A percentile compares a stretch with the other conserved stretches of the same genome.
phyloP scores from a whole-genome alignment of 1,140 invertebrate species.

The Campodea augens region DNA sequence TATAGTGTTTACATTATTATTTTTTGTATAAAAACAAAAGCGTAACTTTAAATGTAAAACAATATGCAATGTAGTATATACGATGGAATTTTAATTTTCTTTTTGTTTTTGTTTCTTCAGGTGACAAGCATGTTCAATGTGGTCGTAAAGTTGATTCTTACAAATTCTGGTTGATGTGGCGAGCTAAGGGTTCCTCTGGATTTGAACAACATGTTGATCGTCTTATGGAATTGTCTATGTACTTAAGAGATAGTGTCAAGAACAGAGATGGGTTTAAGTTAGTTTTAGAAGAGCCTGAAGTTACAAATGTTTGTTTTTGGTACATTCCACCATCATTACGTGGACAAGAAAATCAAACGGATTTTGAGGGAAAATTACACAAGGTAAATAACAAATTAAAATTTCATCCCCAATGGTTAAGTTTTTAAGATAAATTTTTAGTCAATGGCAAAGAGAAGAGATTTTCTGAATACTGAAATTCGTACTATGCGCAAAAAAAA shows the following conservation, averaged over 20 bases:
- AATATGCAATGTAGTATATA: too few species aligned
- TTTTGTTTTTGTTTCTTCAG: too few species aligned
- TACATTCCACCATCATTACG: slow-evolving; percentile 65
- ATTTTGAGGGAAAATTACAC: slow-evolving; percentile 47
- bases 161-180: slow-evolving; percentile 98
- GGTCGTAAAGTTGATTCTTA: slow-evolving; percentile 84
- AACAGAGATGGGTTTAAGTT: slow-evolving; percentile 47
- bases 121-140: slow-evolving; percentile 85
- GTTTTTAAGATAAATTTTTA: too few species aligned
- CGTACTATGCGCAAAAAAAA: too few species aligned
- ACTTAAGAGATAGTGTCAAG: slow-evolving; percentile 45
- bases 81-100: too few species aligned
- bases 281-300: slow-evolving; percentile 62
- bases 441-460: too few species aligned
- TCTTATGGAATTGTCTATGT: slow-evolving; percentile 49
- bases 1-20: too few species aligned
- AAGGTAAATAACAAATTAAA: slow-evolving; percentile 32
- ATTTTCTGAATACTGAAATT: too few species aligned
- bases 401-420: too few species aligned
- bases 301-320: slow-evolving; percentile 91
- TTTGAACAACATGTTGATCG: slow-evolving; percentile 60
- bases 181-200: slow-evolving; percentile 69
- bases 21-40: too few species aligned
- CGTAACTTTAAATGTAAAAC: too few species aligned
- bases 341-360: slow-evolving; percentile 31